Conservation (phyloP, 2,888 invertebrate species). For the Zygogramma bicolorata region DNA sequence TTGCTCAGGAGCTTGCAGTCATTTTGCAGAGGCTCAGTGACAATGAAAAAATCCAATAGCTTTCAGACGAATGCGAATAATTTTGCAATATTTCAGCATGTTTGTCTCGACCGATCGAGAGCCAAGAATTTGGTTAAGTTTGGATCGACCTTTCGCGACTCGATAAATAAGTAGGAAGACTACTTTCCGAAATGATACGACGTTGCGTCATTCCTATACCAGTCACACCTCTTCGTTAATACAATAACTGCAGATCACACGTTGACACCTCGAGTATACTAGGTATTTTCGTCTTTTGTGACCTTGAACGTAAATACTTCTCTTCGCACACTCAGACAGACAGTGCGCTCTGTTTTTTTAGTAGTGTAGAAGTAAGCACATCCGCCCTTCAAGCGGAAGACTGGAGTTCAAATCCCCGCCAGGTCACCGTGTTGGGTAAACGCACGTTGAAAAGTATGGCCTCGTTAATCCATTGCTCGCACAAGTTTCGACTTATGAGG, state of each 20-base stretch:
- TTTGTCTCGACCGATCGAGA: not conserved
- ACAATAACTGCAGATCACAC: not conserved
- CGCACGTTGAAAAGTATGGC: too few species aligned
- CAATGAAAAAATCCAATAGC: too few species aligned
- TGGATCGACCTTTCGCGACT: not conserved
- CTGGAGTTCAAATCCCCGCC: too few species aligned
- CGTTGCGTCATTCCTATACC: not conserved
- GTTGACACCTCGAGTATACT: constrained; percentile 13
- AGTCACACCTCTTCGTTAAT: not conserved
- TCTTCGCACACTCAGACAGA: not conserved
- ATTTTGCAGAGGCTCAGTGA: too few species aligned
- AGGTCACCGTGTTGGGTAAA: too few species aligned
- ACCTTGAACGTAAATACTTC: constrained; percentile 20
- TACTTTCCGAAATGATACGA: not conserved
- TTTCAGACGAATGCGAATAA: not conserved
- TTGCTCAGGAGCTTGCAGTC: too few species aligned
- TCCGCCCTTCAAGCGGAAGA: too few species aligned
- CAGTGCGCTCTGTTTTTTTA: too few species aligned
- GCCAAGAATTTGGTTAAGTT: not conserved
- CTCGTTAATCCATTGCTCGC: too few species aligned
- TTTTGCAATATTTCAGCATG: not conserved
- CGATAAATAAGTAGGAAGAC: not conserved
- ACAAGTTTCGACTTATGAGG: too few species aligned
- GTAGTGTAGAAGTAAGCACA: too few species aligned
- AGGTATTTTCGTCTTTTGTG: constrained; percentile 14